Base-by-base conservation (phyloP, 2,113 vertebrate genomes). In the Pelvicachromis taeniatus region DNA sequence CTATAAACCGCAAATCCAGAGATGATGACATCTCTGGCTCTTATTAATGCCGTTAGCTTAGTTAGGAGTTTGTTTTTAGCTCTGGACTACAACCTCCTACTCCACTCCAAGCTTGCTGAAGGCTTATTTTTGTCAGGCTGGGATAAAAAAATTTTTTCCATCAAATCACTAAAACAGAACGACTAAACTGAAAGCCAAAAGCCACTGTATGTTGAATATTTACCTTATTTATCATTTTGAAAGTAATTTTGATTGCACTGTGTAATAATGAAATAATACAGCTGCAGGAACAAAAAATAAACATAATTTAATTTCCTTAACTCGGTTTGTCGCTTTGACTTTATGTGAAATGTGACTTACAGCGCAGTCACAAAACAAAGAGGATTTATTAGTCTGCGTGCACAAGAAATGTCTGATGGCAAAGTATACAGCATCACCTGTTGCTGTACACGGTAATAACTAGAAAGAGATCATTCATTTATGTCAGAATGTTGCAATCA, bases 31-130 rank as follows among this genome's bases (percentile, higher is more conserved):
- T 89, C 70, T 16, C 77, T 83, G 86, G 78, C 80, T 88, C 85
- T 87, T 77, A 85, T 86, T 92, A 84, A 54, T 17, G 87, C 87
- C 59, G 55, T 85, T 80, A 88, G 88, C 81, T 91, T 86, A 14
- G 80, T 83, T 87, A 77, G 79, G 75, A 88, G 83, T 81, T 88
- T 89, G 81, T 89, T 88, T 91, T 88, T 88, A 87, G 87, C 92
- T 77, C 11, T 42, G 63, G 80, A 85, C 70, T 77, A 21, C 86
- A 82, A 59, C 75, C 50, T 81, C 61, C 81, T 75, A 38, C 80
- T 88, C 58, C 68, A 80, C 56, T 42, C 53, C 53, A 7, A 87
- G 33, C 78, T 54, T n/a, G 70, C 85, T 61, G 52, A 35, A 59
- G 83, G 63, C 82, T 88, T 84, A 21, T 81, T 82, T 89, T 82